phyloP scores from a whole-genome alignment of 2,888 invertebrate genomes.

The Harpalus rufipes region DNA sequence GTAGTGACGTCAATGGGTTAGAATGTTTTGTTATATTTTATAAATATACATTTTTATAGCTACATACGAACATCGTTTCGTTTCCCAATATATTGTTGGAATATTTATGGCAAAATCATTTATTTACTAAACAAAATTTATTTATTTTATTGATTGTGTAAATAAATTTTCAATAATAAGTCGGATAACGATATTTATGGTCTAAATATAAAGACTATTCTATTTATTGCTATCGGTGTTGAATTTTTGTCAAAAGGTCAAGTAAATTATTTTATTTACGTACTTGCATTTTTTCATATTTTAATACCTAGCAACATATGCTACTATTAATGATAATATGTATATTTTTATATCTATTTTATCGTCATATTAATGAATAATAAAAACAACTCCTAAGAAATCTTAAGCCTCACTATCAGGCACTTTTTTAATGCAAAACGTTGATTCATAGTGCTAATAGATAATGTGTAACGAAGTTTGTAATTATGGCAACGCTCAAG shows the following conservation, averaged over 20 bases:
- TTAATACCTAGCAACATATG: conserved; percentile 36
- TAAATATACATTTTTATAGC: conserved; percentile 20
- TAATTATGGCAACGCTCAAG: too few relatives aligned
- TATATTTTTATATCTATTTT: conserved; percentile 16
- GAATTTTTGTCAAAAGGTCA: conserved; percentile 27
- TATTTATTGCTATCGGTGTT: conserved; percentile 26
- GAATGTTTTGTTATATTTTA: conserved; percentile 35
- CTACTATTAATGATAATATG: conserved; percentile 13
- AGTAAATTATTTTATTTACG: conserved; percentile 42
- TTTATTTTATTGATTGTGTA: neutral
- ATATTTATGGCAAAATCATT: neutral
- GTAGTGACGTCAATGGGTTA: conserved; percentile 28
- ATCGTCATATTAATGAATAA: conserved; percentile 32
- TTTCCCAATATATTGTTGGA: neutral
- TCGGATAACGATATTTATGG: neutral
- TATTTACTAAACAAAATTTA: neutral
- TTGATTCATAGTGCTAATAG: too few relatives aligned
- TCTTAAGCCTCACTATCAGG: too few relatives aligned
- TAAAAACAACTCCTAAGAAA: conserved; percentile 12
- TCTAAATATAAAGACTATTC: conserved; percentile 37
- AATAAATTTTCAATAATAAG: neutral
- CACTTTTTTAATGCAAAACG: too few relatives aligned
- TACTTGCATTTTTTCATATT: conserved; percentile 29
- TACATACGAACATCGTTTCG: neutral
- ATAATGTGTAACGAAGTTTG: too few relatives aligned